Conservation (phyloP, 2,113 vertebrate genomes). For the Syngnathus typhle region DNA sequence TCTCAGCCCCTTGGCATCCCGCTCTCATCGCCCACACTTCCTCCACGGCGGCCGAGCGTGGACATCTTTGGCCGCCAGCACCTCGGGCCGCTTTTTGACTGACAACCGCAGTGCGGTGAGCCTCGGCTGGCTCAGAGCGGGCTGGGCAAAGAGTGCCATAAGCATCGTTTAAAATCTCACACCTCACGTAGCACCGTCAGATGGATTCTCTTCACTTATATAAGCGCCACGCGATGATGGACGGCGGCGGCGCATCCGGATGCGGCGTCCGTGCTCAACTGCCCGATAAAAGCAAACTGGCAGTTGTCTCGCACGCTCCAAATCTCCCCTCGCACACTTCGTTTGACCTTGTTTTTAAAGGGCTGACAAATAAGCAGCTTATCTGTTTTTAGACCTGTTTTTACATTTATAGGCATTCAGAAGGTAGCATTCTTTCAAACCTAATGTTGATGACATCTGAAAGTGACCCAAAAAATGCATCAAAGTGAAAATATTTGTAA, state of each 20-base stretch:
- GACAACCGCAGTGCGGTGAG: slow-evolving; percentile 18
- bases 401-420: background rate
- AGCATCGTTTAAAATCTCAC: slow-evolving; percentile 47
- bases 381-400: background rate
- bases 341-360: slow-evolving; percentile 37
- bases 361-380: slow-evolving; percentile 43
- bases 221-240: slow-evolving; percentile 33
- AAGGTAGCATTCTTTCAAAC: too few species aligned
- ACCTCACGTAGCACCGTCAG: slow-evolving; percentile 43
- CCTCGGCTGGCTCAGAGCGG: slow-evolving; percentile 28
- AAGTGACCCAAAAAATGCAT: too few species aligned
- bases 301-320: slow-evolving; percentile 33
- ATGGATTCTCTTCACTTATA: slow-evolving; percentile 46
- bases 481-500: too few species aligned
- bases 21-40: slow-evolving; percentile 27
- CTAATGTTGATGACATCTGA: too few species aligned
- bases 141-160: slow-evolving; percentile 14
- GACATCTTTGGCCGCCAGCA: slow-evolving; percentile 36
- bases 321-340: slow-evolving; percentile 40
- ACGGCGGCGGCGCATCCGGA: slow-evolving; percentile 1
- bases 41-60: slow-evolving; percentile 26
- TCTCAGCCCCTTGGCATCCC: slow-evolving; percentile 22
- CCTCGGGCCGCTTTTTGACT: slow-evolving; percentile 26
- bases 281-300: slow-evolving; percentile 48
- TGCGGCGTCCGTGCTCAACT: slow-evolving; percentile 22